A percentile compares a stretch with the other conserved stretches of the same genome.
Evolutionary conservation across 2,797 vertebrate species (phyloP).

Genomic region (Philypnodon macrostomus): DNA sequence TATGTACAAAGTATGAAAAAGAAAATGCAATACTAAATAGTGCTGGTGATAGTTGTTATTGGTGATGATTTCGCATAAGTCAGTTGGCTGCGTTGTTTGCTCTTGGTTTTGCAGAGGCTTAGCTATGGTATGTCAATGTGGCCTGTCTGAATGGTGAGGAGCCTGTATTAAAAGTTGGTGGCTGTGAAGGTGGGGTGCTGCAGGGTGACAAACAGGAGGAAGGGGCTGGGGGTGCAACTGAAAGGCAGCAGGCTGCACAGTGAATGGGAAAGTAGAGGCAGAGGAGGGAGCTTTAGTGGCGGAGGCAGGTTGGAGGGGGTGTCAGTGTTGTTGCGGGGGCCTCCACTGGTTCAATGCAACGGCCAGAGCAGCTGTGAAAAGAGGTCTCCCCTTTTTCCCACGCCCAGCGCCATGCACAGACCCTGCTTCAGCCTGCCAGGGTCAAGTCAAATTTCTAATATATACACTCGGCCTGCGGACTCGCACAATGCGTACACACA

Average conservation of each 20-base stretch:
- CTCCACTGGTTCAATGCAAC: slow-evolving; percentile 87
- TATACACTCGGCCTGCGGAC: slow-evolving; percentile 83
- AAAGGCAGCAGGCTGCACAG: slow-evolving; percentile 78
- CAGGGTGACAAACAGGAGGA: slow-evolving; percentile 66
- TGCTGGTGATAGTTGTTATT: slow-evolving; percentile 11
- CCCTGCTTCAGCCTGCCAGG: slow-evolving; percentile 81
- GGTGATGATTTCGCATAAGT: slow-evolving; percentile 18
- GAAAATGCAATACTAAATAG: slow-evolving; percentile 7
- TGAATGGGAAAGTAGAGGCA: slow-evolving; percentile 75
- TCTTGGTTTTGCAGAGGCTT: slow-evolving; percentile 51
- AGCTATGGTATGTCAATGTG: slow-evolving; percentile 78
- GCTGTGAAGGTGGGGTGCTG: slow-evolving; percentile 52
- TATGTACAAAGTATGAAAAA: slow-evolving; percentile 14
- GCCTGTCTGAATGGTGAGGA: slow-evolving; percentile 79
- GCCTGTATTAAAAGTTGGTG: slow-evolving; percentile 67
- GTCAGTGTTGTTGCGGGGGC: slow-evolving; percentile 55
- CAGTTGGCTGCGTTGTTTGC: slow-evolving; percentile 16
- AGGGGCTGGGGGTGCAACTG: slow-evolving; percentile 63
- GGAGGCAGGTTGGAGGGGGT: slow-evolving; percentile 60
- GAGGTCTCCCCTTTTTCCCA: slow-evolving; percentile 92
- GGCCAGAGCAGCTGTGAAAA: slow-evolving; percentile 90
- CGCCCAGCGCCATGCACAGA: slow-evolving; percentile 80
- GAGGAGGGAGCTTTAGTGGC: slow-evolving; percentile 44
- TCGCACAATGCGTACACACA: slow-evolving; percentile 79
- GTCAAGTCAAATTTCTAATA: slow-evolving; percentile 87